These are phyloP conservation scores for Stegodyphus mimosarum DNA, from an alignment of 1,140 invertebrate genomes.

Conservation along the genomic window DNA sequence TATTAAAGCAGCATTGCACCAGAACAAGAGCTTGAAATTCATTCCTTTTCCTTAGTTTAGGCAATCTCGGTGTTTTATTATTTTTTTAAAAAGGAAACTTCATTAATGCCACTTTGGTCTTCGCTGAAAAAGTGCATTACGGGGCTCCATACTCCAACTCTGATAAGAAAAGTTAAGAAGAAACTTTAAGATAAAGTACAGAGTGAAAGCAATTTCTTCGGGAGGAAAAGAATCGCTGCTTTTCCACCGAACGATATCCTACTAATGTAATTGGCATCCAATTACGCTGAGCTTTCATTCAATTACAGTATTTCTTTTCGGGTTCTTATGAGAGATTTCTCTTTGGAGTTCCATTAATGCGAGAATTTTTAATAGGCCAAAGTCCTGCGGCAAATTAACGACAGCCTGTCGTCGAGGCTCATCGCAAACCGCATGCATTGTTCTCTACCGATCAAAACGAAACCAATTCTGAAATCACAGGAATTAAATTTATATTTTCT, in stretches of 20 bases:
- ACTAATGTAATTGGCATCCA: conserved; percentile 61
- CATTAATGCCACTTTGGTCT: conserved; percentile 58
- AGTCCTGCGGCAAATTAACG: conserved; percentile 28
- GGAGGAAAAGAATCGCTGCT: conserved; percentile 41
- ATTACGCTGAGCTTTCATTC: conserved; percentile 59
- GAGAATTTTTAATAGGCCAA: conserved; percentile 56
- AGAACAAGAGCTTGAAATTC: conserved; percentile 21
- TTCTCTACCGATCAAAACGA: background rate
- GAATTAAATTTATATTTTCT: too few relatives aligned
- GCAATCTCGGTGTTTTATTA: conserved; percentile 1
- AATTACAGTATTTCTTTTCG: conserved; percentile 55
- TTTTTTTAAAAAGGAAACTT: conserved; percentile 50
- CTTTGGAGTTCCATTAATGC: conserved; percentile 38
- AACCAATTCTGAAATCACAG: background rate
- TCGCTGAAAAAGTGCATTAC: conserved; percentile 58
- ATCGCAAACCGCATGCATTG: background rate
- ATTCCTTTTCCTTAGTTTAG: conserved; percentile 30
- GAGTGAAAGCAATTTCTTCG: conserved; percentile 54
- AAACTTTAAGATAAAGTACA: conserved; percentile 59
- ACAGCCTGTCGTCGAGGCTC: background rate
- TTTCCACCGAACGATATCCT: conserved; percentile 52
- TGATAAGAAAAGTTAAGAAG: conserved; percentile 61
- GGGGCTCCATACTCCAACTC: conserved; percentile 38
- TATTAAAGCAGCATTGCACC: conserved; percentile 25
- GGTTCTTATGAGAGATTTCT: conserved; percentile 45